A percentile compares a stretch with the other conserved stretches of the same genome.
phyloP scores from a whole-genome alignment of 2,797 vertebrate genomes.

The Eidolon dupreanum region DNA sequence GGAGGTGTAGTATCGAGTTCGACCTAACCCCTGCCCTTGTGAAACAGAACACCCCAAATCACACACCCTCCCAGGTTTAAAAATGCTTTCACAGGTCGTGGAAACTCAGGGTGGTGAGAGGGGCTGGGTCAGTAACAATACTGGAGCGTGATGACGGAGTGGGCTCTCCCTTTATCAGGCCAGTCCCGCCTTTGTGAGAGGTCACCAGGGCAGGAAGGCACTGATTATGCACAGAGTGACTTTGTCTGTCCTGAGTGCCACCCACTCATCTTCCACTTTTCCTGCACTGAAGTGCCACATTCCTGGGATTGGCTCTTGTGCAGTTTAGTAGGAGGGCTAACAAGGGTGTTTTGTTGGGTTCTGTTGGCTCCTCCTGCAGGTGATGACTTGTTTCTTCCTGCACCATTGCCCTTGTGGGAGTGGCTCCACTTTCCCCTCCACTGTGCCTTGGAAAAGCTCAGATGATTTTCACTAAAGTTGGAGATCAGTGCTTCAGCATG shows the following conservation, averaged over 20 bases:
- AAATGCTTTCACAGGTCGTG: neutral
- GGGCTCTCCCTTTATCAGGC: neutral
- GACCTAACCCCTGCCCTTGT: neutral
- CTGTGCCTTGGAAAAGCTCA: neutral
- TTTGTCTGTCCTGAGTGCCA: neutral
- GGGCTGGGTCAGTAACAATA: neutral
- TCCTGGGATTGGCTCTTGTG: neutral
- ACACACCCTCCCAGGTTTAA: neutral
- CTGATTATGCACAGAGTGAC: neutral
- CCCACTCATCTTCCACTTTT: constrained; percentile 17
- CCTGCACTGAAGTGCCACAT: neutral
- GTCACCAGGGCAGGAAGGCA: neutral
- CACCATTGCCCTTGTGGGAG: neutral
- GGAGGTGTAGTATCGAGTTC: neutral
- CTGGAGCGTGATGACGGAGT: neutral
- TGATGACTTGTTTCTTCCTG: constrained; percentile 45
- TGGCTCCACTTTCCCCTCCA: neutral
- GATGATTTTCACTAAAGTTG: neutral
- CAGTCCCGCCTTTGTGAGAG: neutral
- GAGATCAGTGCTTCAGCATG: neutral
- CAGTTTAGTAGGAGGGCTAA: neutral
- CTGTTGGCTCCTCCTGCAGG: constrained; percentile 21
- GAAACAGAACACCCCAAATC: neutral
- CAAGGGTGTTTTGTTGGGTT: constrained; percentile 34
- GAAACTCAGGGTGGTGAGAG: neutral